phyloP scores from a whole-genome alignment of 2,797 vertebrate genomes.

The Sphaeramia orbicularis region DNA sequence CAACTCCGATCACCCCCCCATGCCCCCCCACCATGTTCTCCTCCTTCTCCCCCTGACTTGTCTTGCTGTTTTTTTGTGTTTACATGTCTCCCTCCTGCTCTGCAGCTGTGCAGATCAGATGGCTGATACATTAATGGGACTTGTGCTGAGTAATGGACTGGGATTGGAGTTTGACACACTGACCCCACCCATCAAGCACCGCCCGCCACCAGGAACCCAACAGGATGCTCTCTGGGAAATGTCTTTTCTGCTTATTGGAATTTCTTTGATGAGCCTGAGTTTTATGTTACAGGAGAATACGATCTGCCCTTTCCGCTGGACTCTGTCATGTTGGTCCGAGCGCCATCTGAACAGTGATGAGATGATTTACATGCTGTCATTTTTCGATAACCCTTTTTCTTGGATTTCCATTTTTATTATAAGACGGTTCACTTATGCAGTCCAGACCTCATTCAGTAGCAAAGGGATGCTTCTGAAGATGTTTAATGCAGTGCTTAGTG shows the following conservation, averaged over 20 bases:
- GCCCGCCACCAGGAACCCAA: constrained; percentile 66
- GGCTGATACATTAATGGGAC: constrained; percentile 78
- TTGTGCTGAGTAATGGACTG: constrained; percentile 79
- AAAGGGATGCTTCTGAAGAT: constrained; percentile 23
- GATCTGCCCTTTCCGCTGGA: constrained; percentile 51
- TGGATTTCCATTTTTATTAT: constrained; percentile 2
- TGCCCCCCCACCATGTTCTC: constrained; percentile 18
- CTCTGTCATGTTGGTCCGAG: constrained; percentile 43
- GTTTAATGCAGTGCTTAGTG: constrained; percentile 38
- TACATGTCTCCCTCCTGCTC: constrained; percentile 46
- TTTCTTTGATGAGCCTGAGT: constrained; percentile 76
- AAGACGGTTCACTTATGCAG: constrained; percentile 10
- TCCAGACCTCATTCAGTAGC: constrained; percentile 30
- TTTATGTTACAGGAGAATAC: constrained; percentile 78
- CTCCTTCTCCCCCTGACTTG: constrained; percentile 22
- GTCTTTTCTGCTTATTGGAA: constrained; percentile 82
- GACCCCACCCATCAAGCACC: constrained; percentile 75
- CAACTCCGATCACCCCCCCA: constrained; percentile 40
- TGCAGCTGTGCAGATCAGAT: constrained; percentile 76
- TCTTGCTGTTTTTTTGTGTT: constrained; percentile 51
- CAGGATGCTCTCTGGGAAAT: constrained; percentile 82
- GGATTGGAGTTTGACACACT: constrained; percentile 75
- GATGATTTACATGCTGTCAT: constrained; percentile 18
- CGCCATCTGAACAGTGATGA: constrained; percentile 22
- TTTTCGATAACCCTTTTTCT: constrained; percentile 7